phyloP scores from a whole-genome alignment of 2,113 vertebrate species.

The Hystrix cristata region DNA sequence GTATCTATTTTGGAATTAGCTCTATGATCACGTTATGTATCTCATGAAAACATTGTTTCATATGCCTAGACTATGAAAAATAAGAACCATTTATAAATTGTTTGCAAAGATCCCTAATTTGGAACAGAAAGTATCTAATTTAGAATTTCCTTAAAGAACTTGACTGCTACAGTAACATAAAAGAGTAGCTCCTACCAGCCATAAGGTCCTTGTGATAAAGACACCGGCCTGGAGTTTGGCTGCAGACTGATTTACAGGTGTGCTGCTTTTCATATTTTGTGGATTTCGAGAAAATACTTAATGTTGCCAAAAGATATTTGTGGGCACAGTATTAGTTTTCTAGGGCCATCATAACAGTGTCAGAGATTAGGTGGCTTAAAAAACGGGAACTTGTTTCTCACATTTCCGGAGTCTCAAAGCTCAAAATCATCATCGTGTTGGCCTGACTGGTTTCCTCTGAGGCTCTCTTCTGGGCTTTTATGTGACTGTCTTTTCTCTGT shows the following conservation, averaged over 20 bases:
- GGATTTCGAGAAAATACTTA: background rate
- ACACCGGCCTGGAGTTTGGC: background rate
- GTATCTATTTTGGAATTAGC: background rate
- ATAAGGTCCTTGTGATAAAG: background rate
- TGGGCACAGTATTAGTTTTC: background rate
- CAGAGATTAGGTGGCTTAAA: background rate
- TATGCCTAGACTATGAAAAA: background rate
- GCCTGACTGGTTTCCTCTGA: background rate
- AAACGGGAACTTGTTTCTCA: background rate
- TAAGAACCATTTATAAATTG: constrained; percentile 23
- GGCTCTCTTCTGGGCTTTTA: background rate
- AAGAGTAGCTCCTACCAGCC: background rate
- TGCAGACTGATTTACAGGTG: background rate
- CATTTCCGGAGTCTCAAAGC: background rate
- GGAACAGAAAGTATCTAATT: constrained; percentile 11
- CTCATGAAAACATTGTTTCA: constrained; percentile 22
- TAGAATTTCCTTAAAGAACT: constrained; percentile 42
- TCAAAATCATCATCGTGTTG: background rate
- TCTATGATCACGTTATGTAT: background rate
- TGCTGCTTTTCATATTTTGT: background rate
- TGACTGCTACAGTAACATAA: background rate
- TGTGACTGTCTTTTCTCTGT: background rate
- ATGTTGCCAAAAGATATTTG: background rate
- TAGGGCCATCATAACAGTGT: background rate
- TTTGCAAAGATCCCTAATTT: background rate